Conservation (phyloP, 2,888 invertebrate genomes). For the Pandemis cinnamomeana region DNA sequence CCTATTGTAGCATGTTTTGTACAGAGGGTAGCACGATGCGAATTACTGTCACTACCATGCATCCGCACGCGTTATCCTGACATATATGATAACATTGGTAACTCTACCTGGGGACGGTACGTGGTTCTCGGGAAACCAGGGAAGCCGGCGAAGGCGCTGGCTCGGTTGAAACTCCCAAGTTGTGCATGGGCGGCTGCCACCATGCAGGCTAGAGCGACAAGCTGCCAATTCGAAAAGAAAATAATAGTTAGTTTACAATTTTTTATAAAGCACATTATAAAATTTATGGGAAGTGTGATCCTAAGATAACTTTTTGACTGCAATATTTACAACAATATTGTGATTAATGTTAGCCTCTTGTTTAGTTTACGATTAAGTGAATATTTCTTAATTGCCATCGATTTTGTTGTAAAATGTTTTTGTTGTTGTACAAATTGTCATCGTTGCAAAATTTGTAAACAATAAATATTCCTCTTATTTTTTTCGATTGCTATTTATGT, state of each 20-base stretch:
- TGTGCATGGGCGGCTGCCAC: slow-evolving; percentile 30
- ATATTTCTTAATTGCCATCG: no score
- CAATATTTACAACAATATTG: no score
- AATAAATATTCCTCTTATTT: no score
- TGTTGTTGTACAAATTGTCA: not conserved
- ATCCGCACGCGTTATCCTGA: not conserved
- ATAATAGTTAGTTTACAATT: not conserved
- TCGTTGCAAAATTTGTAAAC: no score
- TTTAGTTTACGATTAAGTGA: no score
- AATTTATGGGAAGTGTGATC: not conserved
- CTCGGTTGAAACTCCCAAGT: slow-evolving; percentile 18
- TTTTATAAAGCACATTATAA: not conserved
- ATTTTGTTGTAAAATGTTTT: not conserved
- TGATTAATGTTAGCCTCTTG: no score
- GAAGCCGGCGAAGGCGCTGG: slow-evolving; percentile 40
- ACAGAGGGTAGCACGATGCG: no score
- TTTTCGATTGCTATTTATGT: not conserved
- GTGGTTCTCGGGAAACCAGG: slow-evolving; percentile 13
- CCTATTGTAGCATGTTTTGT: no score
- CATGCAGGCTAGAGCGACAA: slow-evolving; percentile 39
- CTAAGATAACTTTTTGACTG: no score
- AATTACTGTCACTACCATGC: no score
- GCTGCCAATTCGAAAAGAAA: slow-evolving; percentile 19
- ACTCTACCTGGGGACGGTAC: slow-evolving; percentile 14
- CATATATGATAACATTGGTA: not conserved